Evolutionary conservation across 1,140 invertebrate species (phyloP).

Genomic region (Drosophila repleta): DNA sequence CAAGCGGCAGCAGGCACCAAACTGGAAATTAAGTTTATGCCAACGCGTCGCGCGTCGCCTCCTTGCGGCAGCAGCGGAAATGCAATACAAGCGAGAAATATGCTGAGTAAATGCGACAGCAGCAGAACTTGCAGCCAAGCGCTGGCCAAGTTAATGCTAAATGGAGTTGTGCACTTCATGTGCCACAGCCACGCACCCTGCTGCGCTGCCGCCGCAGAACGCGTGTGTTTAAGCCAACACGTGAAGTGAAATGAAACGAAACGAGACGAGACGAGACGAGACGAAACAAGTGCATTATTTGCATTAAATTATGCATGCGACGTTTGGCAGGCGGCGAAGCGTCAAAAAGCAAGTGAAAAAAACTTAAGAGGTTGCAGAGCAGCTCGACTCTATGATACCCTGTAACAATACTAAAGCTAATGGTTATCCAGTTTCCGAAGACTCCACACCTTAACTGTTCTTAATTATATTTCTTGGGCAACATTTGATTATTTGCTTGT

Average conservation of each 20-base stretch:
- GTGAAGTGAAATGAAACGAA: constrained; percentile 79
- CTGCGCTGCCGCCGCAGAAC: not conserved
- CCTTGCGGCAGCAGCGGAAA: constrained; percentile 38
- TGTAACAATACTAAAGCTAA: not conserved
- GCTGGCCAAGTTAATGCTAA: constrained; percentile 65
- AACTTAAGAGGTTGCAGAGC: not conserved
- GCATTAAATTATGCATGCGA: constrained; percentile 80
- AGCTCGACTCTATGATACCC: constrained; percentile 5
- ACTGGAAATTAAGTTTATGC: constrained; percentile 79
- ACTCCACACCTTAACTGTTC: too few species aligned
- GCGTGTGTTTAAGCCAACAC: constrained; percentile 64
- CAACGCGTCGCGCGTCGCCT: constrained; percentile 42
- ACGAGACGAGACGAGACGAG: constrained; percentile 66
- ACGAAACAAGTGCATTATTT: constrained; percentile 82
- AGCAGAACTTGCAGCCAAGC: constrained; percentile 32
- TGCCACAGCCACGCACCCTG: not conserved
- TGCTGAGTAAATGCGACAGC: constrained; percentile 72
- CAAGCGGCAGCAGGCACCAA: constrained; percentile 23
- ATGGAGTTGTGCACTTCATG: constrained; percentile 73
- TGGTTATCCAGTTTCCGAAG: too few species aligned
- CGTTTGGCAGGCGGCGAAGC: constrained; percentile 47
- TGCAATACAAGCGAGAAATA: constrained; percentile 71
- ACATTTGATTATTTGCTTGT: not conserved
- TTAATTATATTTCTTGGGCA: too few species aligned
- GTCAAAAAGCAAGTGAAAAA: constrained; percentile 46